Conservation (phyloP, 2,113 vertebrate genomes). For the Plecotus auritus region DNA sequence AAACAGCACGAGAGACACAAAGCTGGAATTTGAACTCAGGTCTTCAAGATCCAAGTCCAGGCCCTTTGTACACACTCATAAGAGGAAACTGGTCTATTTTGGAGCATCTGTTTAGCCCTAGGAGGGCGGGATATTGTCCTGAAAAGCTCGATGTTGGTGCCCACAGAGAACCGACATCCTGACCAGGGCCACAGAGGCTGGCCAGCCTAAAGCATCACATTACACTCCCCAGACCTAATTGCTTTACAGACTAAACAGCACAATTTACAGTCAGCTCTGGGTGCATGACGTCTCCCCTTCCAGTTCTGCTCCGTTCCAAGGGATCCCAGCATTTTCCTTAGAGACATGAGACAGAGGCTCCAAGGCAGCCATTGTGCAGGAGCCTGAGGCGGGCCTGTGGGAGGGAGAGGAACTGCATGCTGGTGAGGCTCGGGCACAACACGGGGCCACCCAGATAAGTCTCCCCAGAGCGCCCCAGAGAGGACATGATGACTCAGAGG, state of each 20-base stretch:
- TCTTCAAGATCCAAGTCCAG: neutral
- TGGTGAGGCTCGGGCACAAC: slow-evolving; percentile 20
- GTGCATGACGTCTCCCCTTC: slow-evolving; percentile 39
- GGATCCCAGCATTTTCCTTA: slow-evolving; percentile 50
- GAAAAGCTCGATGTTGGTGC: neutral
- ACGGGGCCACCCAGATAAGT: slow-evolving; percentile 29
- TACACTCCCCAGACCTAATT: slow-evolving; percentile 52
- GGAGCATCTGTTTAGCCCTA: neutral
- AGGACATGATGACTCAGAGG: slow-evolving; percentile 34
- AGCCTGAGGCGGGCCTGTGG: neutral
- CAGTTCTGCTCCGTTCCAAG: neutral
- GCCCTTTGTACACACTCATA: neutral
- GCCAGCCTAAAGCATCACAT: neutral
- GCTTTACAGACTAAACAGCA: slow-evolving; percentile 59
- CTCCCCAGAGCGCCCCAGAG: neutral
- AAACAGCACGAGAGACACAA: neutral
- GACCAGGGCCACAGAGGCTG: neutral
- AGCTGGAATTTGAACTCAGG: neutral
- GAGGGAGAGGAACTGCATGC: neutral
- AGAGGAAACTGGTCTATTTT: neutral
- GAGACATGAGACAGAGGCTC: slow-evolving; percentile 62
- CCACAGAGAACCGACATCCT: neutral
- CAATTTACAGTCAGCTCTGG: slow-evolving; percentile 48
- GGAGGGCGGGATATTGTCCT: neutral
- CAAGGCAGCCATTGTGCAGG: slow-evolving; percentile 66